Conservation (phyloP, 2,113 vertebrate species). For the Sander lucioperca region DNA sequence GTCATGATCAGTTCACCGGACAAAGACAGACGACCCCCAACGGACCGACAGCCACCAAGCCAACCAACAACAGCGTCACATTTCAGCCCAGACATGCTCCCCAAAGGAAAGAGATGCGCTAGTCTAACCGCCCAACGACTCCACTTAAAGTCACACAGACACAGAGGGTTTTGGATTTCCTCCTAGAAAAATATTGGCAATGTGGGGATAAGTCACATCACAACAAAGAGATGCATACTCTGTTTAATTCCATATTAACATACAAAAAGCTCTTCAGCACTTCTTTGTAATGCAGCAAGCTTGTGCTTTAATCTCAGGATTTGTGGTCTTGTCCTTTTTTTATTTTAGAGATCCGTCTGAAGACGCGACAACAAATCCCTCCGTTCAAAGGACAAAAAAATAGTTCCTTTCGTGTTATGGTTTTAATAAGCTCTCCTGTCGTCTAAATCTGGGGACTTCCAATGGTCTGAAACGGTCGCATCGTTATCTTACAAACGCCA, state of each 20-base stretch:
- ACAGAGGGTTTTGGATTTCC: conserved; percentile 57
- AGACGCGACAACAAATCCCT: conserved; percentile 73
- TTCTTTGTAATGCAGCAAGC: conserved; percentile 78
- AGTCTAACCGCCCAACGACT: conserved; percentile 3
- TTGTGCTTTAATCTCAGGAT: conserved; percentile 86
- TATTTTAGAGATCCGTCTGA: conserved; percentile 23
- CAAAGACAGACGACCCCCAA: conserved; percentile 33
- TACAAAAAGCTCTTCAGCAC: conserved; percentile 80
- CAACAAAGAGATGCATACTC: conserved; percentile 79
- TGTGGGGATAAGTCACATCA: conserved; percentile 78
- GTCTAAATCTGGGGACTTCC: conserved; percentile 68
- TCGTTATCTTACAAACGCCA: conserved; percentile 58
- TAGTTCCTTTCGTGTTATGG: conserved; percentile 64
- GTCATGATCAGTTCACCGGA: conserved; percentile 38
- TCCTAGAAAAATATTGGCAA: conserved; percentile 80
- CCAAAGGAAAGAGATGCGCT: conserved; percentile 44
- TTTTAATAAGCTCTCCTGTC: conserved; percentile 70
- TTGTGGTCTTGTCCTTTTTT: conserved; percentile 56
- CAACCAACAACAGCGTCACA: conserved; percentile 19
- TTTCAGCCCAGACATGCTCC: conserved; percentile 56
- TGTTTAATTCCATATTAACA: conserved; percentile 73
- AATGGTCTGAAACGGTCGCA: conserved; percentile 64
- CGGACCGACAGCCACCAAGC: conserved; percentile 41
- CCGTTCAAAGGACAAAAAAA: conserved; percentile 58
- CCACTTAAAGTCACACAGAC: conserved; percentile 48